Conservation (phyloP, 2,797 vertebrate genomes). For the Phrynocephalus forsythii region DNA sequence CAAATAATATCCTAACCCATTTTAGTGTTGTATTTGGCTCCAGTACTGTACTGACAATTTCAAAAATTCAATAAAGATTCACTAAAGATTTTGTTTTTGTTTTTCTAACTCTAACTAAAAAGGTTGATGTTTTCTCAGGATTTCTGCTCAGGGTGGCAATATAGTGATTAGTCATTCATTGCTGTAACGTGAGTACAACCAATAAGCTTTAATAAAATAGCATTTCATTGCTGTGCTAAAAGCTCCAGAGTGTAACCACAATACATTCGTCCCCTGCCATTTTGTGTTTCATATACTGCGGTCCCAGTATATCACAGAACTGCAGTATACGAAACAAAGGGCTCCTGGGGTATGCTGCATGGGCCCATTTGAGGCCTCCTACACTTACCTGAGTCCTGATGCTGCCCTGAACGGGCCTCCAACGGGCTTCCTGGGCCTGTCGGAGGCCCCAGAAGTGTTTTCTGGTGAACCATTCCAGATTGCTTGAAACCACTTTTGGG, state of each 20-base stretch:
- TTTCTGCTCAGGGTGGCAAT: neutral
- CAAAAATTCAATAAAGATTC: neutral
- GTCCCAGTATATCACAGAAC: no score
- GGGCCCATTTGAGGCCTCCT: no score
- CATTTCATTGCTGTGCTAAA: neutral
- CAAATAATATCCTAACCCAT: neutral
- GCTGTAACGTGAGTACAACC: neutral
- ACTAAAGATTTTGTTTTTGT: neutral
- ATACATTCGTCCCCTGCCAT: no score
- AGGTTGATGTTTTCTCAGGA: neutral
- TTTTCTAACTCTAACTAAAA: neutral
- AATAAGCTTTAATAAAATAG: neutral
- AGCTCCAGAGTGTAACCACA: neutral
- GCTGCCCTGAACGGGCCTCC: no score
- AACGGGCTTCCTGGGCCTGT: no score
- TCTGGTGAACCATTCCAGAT: no score
- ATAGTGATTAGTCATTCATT: neutral
- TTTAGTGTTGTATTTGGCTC: constrained; percentile 4
- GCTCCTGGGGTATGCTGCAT: no score
- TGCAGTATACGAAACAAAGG: no score
- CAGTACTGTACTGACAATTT: constrained; percentile 21
- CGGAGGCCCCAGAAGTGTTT: no score
- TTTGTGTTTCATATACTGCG: no score
- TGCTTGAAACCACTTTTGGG: no score
- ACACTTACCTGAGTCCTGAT: no score